These are phyloP conservation scores for Macquaria ambigua DNA, from an alignment of 2,113 vertebrate genomes.

Conservation along the genomic window DNA sequence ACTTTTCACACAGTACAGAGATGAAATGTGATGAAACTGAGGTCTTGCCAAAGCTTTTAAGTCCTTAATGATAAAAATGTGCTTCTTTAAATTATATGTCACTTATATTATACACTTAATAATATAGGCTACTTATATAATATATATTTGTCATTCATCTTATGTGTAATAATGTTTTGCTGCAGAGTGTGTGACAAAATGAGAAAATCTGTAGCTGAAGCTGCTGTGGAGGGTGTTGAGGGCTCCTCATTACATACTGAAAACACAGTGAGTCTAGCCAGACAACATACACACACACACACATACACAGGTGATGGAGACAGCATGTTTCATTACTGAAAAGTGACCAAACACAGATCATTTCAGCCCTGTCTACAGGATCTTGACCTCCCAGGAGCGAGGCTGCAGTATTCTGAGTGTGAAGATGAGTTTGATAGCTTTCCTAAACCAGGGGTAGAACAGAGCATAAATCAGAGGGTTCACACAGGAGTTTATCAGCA, in stretches of 20 bases:
- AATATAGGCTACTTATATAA: no score
- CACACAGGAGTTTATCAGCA: conserved; percentile 51
- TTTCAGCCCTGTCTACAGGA: conserved; percentile 14
- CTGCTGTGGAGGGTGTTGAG: not conserved
- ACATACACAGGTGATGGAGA: no score
- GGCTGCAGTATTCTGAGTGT: conserved; percentile 49
- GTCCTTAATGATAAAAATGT: no score
- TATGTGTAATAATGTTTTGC: not conserved
- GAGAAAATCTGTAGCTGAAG: not conserved
- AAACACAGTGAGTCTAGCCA: not conserved
- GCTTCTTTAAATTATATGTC: no score
- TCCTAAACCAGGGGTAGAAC: conserved; percentile 74
- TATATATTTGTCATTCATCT: not conserved
- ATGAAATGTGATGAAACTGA: not conserved
- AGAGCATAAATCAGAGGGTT: conserved; percentile 71
- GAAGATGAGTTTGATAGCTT: conserved; percentile 70
- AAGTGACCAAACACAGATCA: not conserved
- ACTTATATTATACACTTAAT: no score
- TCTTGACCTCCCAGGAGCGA: conserved; percentile 1
- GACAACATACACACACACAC: no score
- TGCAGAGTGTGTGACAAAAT: not conserved
- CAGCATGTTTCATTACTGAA: no score
- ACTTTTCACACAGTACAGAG: no score
- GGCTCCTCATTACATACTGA: not conserved
- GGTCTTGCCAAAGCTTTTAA: no score